Evolutionary conservation across 2,888 invertebrate genomes (phyloP).

Genomic region (Azorinus chamasolen): DNA sequence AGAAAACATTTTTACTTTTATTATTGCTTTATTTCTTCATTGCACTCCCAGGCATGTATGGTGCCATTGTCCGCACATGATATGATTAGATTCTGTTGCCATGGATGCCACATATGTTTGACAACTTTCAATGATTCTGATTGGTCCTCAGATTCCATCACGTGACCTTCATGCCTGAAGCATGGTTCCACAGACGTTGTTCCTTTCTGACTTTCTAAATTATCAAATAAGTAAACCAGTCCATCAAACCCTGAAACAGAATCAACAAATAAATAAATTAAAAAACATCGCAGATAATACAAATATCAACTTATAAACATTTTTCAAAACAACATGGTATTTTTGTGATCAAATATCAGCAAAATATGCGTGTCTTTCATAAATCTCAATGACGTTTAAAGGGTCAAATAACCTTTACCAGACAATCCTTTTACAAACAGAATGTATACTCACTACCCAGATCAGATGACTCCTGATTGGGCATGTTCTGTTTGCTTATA

Average conservation of each 20-base stretch:
- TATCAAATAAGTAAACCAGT: slow-evolving; percentile 58
- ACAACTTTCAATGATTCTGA: slow-evolving; percentile 47
- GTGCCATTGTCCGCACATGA: slow-evolving; percentile 69
- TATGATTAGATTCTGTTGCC: slow-evolving; percentile 59
- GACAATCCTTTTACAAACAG: too few species aligned
- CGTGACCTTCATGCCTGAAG: slow-evolving; percentile 72
- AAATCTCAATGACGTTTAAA: too few species aligned
- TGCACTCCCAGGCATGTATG: slow-evolving; percentile 71
- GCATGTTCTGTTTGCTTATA: too few species aligned
- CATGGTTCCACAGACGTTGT: slow-evolving; percentile 46
- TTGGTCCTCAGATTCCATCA: slow-evolving; percentile 55
- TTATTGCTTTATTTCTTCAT: slow-evolving; percentile 3
- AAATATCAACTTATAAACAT: too few species aligned
- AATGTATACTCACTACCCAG: too few species aligned
- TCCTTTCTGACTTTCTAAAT: background rate
- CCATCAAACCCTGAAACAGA: slow-evolving; percentile 67
- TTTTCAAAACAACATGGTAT: too few species aligned
- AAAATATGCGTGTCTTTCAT: too few species aligned
- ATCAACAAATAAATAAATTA: background rate
- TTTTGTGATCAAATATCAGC: too few species aligned
- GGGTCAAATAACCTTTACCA: too few species aligned
- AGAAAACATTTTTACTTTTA: too few species aligned
- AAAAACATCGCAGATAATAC: too few species aligned
- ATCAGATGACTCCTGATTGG: too few species aligned
- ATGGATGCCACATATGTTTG: slow-evolving; percentile 66